Evolutionary conservation across 2,113 vertebrate species (phyloP).

Genomic region (Prolemur simus): DNA sequence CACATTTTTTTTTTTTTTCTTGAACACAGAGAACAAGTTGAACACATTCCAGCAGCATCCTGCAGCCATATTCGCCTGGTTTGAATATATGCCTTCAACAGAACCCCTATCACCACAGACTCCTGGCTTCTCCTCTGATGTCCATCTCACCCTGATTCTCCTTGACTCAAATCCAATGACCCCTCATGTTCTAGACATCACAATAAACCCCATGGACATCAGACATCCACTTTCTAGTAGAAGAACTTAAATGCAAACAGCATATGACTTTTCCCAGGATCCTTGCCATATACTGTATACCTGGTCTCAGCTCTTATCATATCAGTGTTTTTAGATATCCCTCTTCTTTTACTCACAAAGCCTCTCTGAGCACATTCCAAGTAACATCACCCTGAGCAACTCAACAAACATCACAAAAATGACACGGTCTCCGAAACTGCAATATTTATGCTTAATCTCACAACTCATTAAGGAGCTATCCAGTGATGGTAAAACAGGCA

Average conservation of each 20-base stretch:
- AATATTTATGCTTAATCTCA: not conserved
- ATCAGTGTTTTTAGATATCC: not conserved
- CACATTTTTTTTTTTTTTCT: not conserved
- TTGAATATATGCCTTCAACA: not conserved
- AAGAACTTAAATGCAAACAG: not conserved
- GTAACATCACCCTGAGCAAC: not conserved
- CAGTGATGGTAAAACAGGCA: not conserved
- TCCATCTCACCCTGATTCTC: not conserved
- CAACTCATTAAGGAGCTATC: not conserved
- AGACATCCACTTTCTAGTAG: not conserved
- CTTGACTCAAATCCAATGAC: not conserved
- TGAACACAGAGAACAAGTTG: not conserved
- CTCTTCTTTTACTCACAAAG: not conserved
- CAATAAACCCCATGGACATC: not conserved
- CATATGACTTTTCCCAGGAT: not conserved
- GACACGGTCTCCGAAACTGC: not conserved
- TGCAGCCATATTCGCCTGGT: not conserved
- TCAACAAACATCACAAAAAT: not conserved
- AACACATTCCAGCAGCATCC: not conserved
- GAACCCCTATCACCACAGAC: not conserved
- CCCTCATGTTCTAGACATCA: not conserved
- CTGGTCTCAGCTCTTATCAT: not conserved
- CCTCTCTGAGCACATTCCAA: not conserved
- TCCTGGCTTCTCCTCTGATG: not conserved
- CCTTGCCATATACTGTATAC: not conserved